phyloP scores from a whole-genome alignment of 2,888 invertebrate species.

The Opisthograptis luteolata region DNA sequence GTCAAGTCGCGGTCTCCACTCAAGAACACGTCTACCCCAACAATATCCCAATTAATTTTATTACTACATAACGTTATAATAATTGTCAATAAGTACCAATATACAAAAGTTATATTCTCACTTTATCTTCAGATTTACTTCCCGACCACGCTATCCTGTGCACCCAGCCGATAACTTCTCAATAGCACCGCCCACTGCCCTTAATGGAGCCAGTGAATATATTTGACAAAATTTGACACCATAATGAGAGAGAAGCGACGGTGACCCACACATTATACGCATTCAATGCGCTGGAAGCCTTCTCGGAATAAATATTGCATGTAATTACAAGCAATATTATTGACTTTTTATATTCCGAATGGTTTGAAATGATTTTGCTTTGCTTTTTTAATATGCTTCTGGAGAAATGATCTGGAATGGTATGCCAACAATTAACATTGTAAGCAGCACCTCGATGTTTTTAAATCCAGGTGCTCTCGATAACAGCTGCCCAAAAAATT shows the following conservation, averaged over 20 bases:
- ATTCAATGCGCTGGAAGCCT: slow-evolving; percentile 35
- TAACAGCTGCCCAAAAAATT: no score
- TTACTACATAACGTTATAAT: no score
- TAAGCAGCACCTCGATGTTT: background rate
- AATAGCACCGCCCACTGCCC: slow-evolving; percentile 63
- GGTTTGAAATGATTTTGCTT: background rate
- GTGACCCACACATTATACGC: slow-evolving; percentile 33
- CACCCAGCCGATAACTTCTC: slow-evolving; percentile 50
- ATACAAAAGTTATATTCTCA: background rate
- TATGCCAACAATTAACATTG: background rate
- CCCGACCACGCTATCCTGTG: slow-evolving; percentile 33
- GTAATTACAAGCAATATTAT: slow-evolving; percentile 9
- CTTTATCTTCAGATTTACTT: slow-evolving; percentile 35
- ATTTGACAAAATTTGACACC: slow-evolving; percentile 77
- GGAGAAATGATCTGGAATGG: background rate
- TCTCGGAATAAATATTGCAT: slow-evolving; percentile 23
- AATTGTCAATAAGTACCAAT: no score
- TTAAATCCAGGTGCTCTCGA: no score
- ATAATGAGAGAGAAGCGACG: slow-evolving; percentile 61
- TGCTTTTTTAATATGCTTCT: background rate
- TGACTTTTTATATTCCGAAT: slow-evolving; percentile 6
- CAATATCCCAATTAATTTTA: no score
- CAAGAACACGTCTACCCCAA: no score
- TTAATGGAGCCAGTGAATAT: slow-evolving; percentile 67
- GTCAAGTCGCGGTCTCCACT: no score